Evolutionary conservation across 2,113 vertebrate species (phyloP), one percentile per base, ranked within the genome.

Genomic region (Parotia lawesii): DNA sequence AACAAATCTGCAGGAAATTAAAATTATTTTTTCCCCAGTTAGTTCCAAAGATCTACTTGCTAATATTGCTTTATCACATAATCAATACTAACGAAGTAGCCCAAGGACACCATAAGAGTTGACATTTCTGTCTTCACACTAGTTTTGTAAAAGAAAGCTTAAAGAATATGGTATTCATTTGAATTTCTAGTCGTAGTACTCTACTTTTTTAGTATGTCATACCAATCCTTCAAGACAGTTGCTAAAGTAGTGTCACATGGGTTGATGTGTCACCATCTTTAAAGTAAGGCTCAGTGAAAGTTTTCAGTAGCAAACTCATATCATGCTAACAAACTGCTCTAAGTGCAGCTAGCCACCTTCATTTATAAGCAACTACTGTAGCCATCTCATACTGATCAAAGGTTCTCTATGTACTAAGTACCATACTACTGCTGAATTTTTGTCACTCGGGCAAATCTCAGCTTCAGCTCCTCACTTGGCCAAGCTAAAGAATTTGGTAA

Each of bases 271-370:
- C 29, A 44, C 7, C 13, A 28, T 31, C 14, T 51, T 64, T 23
- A 75, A 74, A 81, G 38, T 24, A 64, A 75, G 31, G 22, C 13
- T 57, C 22, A 65, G 37, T 1, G 4, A 47, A 79, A 72, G 11
- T 28, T 67, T 56, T 67, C 2, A 1, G 7, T 12, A 54, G 48
- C 48, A 51, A 66, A 81, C 4, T 29, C 2, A 0, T 5, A 62
- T 10, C 12, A 57, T 12, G 21, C 25, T 74, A 78, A 77, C 15
- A 70, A 78, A 75, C n/a, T 48, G 35, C 38, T 77, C 12, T 5
- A 40, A 62, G 16, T 40, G n/a, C 53, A 85, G 18, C 29, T 47
- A 76, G 42, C 14, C 9, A 24, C 38, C 22, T 72, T 67, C n/a
- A 56, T 9, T 83, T 64, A 31, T 0, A 60, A 42, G 35, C 19